Conservation (phyloP, 92 coral and sea anemone species). For the Phenganax stokvisi region DNA sequence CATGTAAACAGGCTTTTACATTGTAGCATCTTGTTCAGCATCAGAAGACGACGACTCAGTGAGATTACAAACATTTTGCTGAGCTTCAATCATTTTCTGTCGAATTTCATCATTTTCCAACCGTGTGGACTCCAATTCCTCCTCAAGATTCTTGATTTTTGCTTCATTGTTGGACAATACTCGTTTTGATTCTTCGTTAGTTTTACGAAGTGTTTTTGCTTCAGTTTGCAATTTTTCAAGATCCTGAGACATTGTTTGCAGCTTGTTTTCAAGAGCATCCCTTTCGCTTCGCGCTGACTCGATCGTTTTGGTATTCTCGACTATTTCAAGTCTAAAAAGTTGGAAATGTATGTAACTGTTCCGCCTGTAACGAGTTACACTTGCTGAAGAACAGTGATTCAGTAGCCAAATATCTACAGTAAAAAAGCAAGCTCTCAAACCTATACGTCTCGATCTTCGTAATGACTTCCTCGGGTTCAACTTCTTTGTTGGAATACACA, state of each 20-base stretch:
- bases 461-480: conserved; percentile 14
- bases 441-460: conserved; percentile 25
- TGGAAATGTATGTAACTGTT: not conserved
- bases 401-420: too few species aligned
- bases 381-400: too few species aligned
- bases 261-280: conserved; percentile 66
- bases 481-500: not conserved
- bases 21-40: conserved; percentile 46
- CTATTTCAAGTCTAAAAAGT: not conserved
- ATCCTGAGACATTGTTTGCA: conserved; percentile 51
- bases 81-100: conserved; percentile 17
- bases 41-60: conserved; percentile 14
- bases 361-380: not conserved
- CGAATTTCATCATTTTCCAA: conserved; percentile 16
- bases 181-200: conserved; percentile 20
- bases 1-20: too few species aligned
- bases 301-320: conserved; percentile 20
- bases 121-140: conserved; percentile 6
- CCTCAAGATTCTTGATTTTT: conserved; percentile 24
- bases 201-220: conserved; percentile 4
- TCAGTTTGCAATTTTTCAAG: conserved; percentile 42
- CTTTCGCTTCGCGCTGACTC: conserved; percentile 64
- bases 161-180: conserved; percentile 1
- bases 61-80: conserved; percentile 17
- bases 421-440: not conserved